Conservation (phyloP, 2,113 vertebrate species). For the Hippopotamus amphibius region DNA sequence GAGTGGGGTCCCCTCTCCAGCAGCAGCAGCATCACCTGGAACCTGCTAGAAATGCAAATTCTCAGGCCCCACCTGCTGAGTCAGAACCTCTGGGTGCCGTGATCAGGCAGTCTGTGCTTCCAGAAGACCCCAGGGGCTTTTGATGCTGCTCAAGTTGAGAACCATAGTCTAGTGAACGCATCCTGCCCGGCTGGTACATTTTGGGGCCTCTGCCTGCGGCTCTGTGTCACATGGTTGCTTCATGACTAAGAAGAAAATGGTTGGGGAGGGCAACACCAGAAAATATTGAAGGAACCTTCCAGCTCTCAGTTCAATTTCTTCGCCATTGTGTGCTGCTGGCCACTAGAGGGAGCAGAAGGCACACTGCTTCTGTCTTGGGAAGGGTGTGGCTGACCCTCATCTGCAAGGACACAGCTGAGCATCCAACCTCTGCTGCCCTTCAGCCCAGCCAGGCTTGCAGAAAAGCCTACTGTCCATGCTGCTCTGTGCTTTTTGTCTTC, state of each 20-base stretch:
- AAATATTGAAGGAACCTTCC: neutral
- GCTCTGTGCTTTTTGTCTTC: neutral
- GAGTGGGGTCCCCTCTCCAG: neutral
- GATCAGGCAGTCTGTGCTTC: neutral
- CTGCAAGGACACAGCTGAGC: neutral
- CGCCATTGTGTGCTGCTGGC: fast-evolving
- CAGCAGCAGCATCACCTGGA: neutral
- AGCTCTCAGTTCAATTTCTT: neutral
- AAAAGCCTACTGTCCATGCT: neutral
- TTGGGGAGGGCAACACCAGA: neutral
- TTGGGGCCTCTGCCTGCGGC: neutral
- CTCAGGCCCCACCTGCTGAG: too few species aligned
- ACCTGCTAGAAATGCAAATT: neutral
- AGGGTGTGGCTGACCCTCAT: neutral
- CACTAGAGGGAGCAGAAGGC: conserved; percentile 61
- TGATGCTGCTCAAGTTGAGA: neutral
- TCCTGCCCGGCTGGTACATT: neutral
- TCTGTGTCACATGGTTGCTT: neutral
- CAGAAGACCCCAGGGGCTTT: neutral
- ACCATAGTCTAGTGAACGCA: too few species aligned
- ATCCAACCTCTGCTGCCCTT: fast-evolving
- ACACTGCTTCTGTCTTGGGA: neutral
- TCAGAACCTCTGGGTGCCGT: neutral
- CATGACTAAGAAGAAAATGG: neutral
- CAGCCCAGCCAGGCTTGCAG: too few species aligned